Conservation (phyloP, 2,888 invertebrate genomes). For the Argyra leucocephala region DNA sequence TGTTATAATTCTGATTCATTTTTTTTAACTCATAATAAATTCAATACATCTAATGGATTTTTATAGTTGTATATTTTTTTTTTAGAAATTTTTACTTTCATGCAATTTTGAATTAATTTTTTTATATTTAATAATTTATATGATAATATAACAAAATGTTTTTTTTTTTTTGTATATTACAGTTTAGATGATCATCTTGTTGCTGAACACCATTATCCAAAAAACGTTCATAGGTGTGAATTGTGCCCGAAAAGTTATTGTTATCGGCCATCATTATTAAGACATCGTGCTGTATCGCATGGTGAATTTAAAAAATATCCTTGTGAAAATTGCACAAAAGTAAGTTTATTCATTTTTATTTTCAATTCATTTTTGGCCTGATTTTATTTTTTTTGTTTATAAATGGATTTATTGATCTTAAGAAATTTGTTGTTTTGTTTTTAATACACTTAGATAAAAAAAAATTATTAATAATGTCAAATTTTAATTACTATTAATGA, state of each 20-base stretch:
- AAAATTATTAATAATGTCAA: no score
- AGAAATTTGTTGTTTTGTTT: no score
- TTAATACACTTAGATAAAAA: no score
- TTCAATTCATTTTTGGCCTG: no score
- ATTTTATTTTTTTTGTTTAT: no score
- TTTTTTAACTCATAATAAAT: neutral
- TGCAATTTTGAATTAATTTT: constrained; percentile 26
- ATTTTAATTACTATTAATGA: no score
- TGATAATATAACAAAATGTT: constrained; percentile 5
- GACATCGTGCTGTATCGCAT: constrained; percentile 73
- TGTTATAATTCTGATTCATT: neutral
- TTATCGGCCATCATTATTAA: constrained; percentile 67
- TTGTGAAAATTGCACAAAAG: constrained; percentile 87
- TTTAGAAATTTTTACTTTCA: constrained; percentile 12
- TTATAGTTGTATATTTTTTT: neutral
- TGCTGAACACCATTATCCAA: constrained; percentile 65
- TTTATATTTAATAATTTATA: neutral
- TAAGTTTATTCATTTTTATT: constrained; percentile 38
- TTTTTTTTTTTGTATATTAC: constrained; percentile 39
- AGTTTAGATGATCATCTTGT: constrained; percentile 79
- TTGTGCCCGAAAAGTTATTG: constrained; percentile 75
- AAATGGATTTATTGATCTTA: no score
- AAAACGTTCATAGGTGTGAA: constrained; percentile 72
- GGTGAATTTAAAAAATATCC: constrained; percentile 77
- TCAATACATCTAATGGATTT: constrained; percentile 8